Conservation (phyloP, 64 coral and sea anemone species). For the Pocillopora verrucosa region DNA sequence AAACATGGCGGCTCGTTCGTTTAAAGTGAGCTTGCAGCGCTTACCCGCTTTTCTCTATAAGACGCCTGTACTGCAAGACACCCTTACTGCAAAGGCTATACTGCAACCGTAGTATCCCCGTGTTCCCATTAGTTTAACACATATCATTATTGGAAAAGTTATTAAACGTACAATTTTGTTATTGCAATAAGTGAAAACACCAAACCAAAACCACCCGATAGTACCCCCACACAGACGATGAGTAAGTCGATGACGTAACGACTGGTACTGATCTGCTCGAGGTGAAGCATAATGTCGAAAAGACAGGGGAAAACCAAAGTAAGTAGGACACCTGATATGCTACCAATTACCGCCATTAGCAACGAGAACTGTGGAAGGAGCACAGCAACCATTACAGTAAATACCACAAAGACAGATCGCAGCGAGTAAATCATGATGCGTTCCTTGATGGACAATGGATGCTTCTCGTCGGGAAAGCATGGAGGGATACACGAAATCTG, state of each 20-base stretch:
- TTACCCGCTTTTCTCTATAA: no score
- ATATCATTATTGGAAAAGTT: neutral
- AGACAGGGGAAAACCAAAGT: constrained; percentile 86
- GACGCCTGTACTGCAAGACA: no score
- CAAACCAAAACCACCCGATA: constrained; percentile 83
- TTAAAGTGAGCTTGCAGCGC: no score
- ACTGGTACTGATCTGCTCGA: constrained; percentile 55
- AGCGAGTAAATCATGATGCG: constrained; percentile 62
- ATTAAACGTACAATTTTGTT: constrained; percentile 70
- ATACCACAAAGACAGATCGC: constrained; percentile 70
- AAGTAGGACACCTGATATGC: constrained; percentile 80
- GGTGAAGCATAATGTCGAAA: constrained; percentile 81
- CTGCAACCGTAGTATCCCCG: no score
- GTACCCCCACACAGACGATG: constrained; percentile 83
- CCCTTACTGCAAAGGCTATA: no score
- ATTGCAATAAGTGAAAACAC: constrained; percentile 91
- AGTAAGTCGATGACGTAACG: constrained; percentile 80
- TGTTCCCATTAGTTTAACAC: no score
- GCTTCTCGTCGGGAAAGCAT: constrained; percentile 80
- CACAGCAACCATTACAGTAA: constrained; percentile 62
- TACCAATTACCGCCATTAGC: constrained; percentile 92
- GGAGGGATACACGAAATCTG: constrained; percentile 60
- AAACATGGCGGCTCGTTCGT: no score
- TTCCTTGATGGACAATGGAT: constrained; percentile 65
- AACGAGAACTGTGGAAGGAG: constrained; percentile 90